These are phyloP conservation scores for Cotesia typhae DNA, from an alignment of 1,140 invertebrate genomes.

Conservation along the genomic window DNA sequence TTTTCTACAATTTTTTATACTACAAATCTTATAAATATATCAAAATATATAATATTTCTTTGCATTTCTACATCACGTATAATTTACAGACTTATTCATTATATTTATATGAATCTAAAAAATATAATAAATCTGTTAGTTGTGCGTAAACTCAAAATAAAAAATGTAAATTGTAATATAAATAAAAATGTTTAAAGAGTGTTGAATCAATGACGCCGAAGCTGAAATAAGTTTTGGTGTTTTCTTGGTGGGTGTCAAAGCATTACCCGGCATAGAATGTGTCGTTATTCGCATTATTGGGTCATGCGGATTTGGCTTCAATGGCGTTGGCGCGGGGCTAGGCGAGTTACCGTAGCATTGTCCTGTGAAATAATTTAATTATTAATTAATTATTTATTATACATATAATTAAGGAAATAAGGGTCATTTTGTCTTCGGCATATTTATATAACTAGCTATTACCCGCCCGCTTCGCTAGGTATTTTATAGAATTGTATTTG, in stretches of 20 bases:
- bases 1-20: conserved; percentile 34
- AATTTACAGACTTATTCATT: not conserved
- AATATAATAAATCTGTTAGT: too few relatives aligned
- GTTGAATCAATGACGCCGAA: conserved; percentile 25
- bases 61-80: not conserved
- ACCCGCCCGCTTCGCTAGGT: too few relatives aligned
- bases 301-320: conserved; percentile 52
- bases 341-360: conserved; percentile 63
- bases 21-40: conserved; percentile 16
- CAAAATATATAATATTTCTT: conserved; percentile 27
- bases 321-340: conserved; percentile 60
- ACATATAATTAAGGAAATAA: too few relatives aligned
- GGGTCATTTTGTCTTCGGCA: too few relatives aligned
- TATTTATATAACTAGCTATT: too few relatives aligned
- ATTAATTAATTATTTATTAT: not conserved
- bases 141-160: conserved; percentile 2
- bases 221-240: conserved; percentile 44
- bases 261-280: conserved; percentile 42
- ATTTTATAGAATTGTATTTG: too few relatives aligned
- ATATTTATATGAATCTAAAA: conserved; percentile 3
- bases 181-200: not conserved
- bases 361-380: conserved; percentile 46
- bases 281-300: conserved; percentile 54
- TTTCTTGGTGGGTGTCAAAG: conserved; percentile 37
- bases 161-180: conserved; percentile 19